Percentiles rank a stretch among this genome's conserved stretches.
phyloP scores from a whole-genome alignment of 1,140 invertebrate genomes.

The Microplitis mediator region DNA sequence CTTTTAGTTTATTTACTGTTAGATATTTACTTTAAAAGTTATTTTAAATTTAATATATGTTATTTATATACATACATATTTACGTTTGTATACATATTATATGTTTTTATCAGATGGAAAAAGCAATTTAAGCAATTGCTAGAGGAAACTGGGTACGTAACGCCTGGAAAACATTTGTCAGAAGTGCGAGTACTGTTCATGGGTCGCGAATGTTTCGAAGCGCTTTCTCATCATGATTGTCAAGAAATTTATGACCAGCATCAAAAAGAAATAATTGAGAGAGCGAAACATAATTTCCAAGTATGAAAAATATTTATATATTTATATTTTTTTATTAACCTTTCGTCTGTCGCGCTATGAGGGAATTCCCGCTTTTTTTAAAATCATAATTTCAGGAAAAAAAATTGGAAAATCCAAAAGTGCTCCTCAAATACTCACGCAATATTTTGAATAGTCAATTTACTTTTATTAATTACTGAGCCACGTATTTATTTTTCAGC shows the following conservation, averaged over 20 bases:
- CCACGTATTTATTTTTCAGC: no score
- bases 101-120: conserved; percentile 70
- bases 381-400: no score
- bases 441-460: no score
- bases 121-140: conserved; percentile 93
- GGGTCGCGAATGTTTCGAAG: conserved; percentile 93
- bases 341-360: not conserved
- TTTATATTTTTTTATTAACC: not conserved
- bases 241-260: conserved; percentile 94
- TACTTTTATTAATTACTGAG: no score
- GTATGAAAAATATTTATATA: conserved; percentile 52
- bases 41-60: not conserved
- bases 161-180: conserved; percentile 88
- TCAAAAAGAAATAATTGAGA: conserved; percentile 89
- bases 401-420: no score
- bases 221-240: conserved; percentile 87
- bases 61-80: not conserved
- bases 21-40: no score
- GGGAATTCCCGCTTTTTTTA: no score
- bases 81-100: not conserved
- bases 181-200: conserved; percentile 94
- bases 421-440: no score
- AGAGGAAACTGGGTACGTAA: conserved; percentile 93
- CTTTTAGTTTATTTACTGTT: no score
- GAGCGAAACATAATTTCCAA: conserved; percentile 91